phyloP scores from a whole-genome alignment of 2,797 vertebrate genomes.

The Numenius phaeopus region DNA sequence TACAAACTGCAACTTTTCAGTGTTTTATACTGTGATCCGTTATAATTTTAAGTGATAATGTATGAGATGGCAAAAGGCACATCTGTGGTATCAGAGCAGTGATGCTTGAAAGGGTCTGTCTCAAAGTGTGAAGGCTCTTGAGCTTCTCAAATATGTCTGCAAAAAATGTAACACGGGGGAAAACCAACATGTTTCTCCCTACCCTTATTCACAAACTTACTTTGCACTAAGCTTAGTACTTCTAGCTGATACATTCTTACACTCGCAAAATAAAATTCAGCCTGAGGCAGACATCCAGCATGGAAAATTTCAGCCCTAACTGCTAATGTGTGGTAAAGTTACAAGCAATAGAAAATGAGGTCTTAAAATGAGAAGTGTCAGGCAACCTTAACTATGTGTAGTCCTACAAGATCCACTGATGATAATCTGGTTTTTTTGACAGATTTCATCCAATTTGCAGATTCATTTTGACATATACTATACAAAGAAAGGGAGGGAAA shows the following conservation, averaged over 20 bases:
- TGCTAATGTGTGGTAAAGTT: conserved; percentile 65
- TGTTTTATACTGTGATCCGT: conserved; percentile 61
- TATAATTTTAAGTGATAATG: conserved; percentile 72
- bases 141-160: conserved; percentile 66
- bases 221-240: conserved; percentile 37
- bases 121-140: conserved; percentile 72
- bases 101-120: conserved; percentile 72
- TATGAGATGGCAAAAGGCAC: conserved; percentile 73
- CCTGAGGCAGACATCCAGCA: conserved; percentile 63
- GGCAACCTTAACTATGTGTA: conserved; percentile 50
- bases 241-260: conserved; percentile 60
- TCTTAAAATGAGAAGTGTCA: conserved; percentile 61
- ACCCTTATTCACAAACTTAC: conserved; percentile 60
- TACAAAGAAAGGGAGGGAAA: not conserved
- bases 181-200: conserved; percentile 69
- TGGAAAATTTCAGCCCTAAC: conserved; percentile 64
- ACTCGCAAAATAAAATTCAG: conserved; percentile 62
- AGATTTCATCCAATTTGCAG: conserved; percentile 48
- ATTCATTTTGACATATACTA: conserved; percentile 1
- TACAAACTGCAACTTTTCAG: conserved; percentile 63
- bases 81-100: conserved; percentile 72
- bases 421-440: conserved; percentile 61
- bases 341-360: conserved; percentile 47
- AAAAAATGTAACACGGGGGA: conserved; percentile 52
- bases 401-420: conserved; percentile 16